Evolutionary conservation across 2,797 vertebrate genomes (phyloP).

Genomic region (Acanthurus leucopareius): DNA sequence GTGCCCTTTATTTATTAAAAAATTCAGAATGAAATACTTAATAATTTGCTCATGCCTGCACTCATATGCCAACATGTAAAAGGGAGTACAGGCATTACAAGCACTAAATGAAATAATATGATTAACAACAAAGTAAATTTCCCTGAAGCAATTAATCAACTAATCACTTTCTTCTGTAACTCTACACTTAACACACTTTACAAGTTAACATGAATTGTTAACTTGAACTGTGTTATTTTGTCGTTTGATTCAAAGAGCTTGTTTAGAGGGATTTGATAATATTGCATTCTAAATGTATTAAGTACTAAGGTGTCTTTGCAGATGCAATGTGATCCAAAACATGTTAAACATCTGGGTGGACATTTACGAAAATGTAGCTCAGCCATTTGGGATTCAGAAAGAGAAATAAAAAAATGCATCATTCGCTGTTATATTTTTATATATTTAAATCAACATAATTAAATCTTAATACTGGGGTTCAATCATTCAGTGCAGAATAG

Average conservation of each 20-base stretch:
- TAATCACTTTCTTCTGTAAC: not conserved
- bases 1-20: not conserved
- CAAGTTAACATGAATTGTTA: too few relatives aligned
- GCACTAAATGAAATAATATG: not conserved
- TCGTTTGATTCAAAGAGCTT: not conserved
- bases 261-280: not conserved
- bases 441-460: not conserved
- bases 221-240: not conserved
- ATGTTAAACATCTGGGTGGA: not conserved
- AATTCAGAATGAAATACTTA: not conserved
- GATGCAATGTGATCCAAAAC: not conserved
- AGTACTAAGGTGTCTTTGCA: conserved; percentile 9
- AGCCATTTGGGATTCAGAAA: not conserved
- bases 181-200: too few relatives aligned
- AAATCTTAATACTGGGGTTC: not conserved
- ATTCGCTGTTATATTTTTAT: not conserved
- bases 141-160: not conserved
- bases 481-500: not conserved
- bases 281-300: not conserved
- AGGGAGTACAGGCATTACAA: not conserved
- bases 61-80: not conserved
- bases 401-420: not conserved
- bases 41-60: not conserved
- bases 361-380: not conserved
- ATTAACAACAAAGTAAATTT: not conserved